Evolutionary conservation across 2,113 vertebrate species (phyloP), one percentile per base, ranked within the genome.

Genomic region (Phyllopteryx taeniolatus): DNA sequence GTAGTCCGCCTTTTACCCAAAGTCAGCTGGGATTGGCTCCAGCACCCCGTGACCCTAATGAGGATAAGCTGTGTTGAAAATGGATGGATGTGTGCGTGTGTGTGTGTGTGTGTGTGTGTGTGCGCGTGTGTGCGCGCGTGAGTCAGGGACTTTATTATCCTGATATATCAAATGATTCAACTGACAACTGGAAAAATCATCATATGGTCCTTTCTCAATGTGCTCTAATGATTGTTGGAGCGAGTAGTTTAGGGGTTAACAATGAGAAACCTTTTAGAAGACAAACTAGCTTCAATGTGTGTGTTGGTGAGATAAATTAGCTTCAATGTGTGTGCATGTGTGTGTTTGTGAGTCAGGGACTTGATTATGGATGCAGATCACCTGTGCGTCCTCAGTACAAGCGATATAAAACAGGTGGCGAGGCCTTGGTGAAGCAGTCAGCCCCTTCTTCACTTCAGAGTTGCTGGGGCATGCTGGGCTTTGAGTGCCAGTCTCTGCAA

Each of bases 391-490:
- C 20, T 75, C 15, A 70, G 78, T 64, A 46, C 5, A 8, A 56
- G 46, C 12, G 2, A 22, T 31, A 86, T 81, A 86, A 86, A 82
- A 49, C 73, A 76, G 68, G 70, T 79, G 74, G 3, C 67, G 49
- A 3, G 0, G 8, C 1, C 14, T 11, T 0, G 47, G 0, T 1
- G 0, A 15, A n/a, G 33, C 61, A 73, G 63, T 66, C 63, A 78
- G 69, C 60, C 15, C 46, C 20, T 17, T 47, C 44, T 46, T 72
- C 46, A 11, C 0, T 42, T 72, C 9, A 33, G 66, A 81, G 82
- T 47, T 77, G 74, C 27, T 19, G 14, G 71, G 56, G 12, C 10
- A 56, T 72, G 46, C 27, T 72, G 64, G 70, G 44, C 46, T 65
- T 47, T 70, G 33, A 72, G 47, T 76, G 72, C 76, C 43, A 44